Percentiles rank a stretch among this genome's conserved stretches.
Evolutionary conservation across 2,888 invertebrate genomes (phyloP).

Genomic region (Agrotis puta): DNA sequence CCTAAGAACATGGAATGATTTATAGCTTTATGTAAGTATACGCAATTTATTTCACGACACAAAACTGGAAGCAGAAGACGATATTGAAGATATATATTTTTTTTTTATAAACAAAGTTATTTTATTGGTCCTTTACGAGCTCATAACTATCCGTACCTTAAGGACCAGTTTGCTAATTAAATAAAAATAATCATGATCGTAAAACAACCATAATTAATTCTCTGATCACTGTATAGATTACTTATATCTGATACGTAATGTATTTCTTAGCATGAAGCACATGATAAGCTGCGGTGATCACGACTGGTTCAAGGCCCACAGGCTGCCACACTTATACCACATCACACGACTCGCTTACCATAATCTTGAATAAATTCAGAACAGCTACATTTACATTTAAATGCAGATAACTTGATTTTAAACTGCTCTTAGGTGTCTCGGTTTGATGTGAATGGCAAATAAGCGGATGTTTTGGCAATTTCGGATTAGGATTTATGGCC

Average conservation of each 20-base stretch:
- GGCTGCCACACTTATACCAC: constrained; percentile 38
- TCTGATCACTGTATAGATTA: not conserved
- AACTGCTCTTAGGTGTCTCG: constrained; percentile 3
- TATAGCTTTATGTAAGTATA: not conserved
- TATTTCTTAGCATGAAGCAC: constrained; percentile 13
- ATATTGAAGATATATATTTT: not conserved
- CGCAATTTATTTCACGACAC: no score
- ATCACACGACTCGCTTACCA: constrained; percentile 37
- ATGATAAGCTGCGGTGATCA: constrained; percentile 15
- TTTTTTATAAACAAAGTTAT: not conserved
- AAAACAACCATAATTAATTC: constrained; percentile 3
- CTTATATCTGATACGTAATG: not conserved
- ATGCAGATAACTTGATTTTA: constrained; percentile 24
- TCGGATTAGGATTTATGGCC: not conserved
- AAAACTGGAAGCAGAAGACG: not conserved
- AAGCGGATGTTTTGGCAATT: not conserved
- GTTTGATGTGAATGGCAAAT: not conserved
- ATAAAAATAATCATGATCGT: not conserved
- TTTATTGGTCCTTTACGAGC: not conserved
- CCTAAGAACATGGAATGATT: no score
- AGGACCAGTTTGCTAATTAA: not conserved
- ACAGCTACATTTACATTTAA: constrained; percentile 24
- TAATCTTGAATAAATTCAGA: constrained; percentile 42
- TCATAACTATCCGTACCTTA: not conserved
- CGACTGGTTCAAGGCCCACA: constrained; percentile 54